A percentile compares a stretch with the other conserved stretches of the same genome.
Evolutionary conservation across 2,797 vertebrate species (phyloP).

Genomic region (Myiotriccus ornatus): DNA sequence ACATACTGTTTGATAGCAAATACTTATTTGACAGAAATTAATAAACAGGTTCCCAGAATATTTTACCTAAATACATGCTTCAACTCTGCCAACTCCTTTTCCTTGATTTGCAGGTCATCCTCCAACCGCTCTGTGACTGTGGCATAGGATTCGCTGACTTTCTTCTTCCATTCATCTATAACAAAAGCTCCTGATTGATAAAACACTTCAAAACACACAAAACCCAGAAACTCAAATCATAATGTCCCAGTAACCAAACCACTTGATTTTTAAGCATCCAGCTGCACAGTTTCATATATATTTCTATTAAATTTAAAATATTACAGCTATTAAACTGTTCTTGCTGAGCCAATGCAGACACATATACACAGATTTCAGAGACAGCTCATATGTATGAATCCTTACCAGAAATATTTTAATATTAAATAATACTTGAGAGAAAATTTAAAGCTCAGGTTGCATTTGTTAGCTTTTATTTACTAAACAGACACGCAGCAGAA

Average conservation of each 20-base stretch:
- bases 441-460: background rate
- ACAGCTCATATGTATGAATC: background rate
- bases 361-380: background rate
- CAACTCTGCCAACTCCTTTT: slow-evolving; percentile 84
- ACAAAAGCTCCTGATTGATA: background rate
- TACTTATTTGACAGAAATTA: background rate
- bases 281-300: background rate
- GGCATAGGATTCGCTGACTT: slow-evolving; percentile 91
- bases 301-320: slow-evolving; percentile 44
- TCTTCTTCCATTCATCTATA: slow-evolving; percentile 98
- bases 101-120: slow-evolving; percentile 88
- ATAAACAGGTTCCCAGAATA: background rate
- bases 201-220: background rate
- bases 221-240: background rate
- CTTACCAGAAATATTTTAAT: slow-evolving; percentile 10
- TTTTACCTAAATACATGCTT: slow-evolving; percentile 89
- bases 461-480: slow-evolving; percentile 26
- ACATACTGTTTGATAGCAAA: background rate
- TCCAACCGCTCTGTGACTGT: slow-evolving; percentile 86
- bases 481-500: background rate
- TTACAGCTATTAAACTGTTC: background rate
- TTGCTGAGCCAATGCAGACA: background rate
- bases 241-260: background rate
- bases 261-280: background rate
- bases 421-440: background rate